A percentile compares a stretch with the other conserved stretches of the same genome.
These are phyloP conservation scores for Lamellibrachia satsuma DNA, from an alignment of 2,888 invertebrate species.

Conservation along the genomic window DNA sequence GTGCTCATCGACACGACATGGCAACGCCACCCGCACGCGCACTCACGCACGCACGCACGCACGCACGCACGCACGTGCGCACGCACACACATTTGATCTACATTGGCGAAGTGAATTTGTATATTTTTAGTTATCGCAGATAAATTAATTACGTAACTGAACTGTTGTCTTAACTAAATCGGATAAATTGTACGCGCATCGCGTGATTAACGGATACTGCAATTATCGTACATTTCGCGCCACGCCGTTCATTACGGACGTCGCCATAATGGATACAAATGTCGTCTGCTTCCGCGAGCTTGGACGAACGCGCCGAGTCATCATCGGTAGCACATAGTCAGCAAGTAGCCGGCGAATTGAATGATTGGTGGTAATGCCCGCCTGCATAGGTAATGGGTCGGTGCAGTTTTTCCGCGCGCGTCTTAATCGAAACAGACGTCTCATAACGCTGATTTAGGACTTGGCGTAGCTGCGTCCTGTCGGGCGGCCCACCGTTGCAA, in stretches of 20 bases:
- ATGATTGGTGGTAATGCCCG: neutral
- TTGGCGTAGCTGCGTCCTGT: neutral
- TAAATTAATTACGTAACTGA: neutral
- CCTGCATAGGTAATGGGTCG: neutral
- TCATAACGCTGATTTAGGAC: slow-evolving; percentile 4
- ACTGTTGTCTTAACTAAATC: neutral
- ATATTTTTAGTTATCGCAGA: neutral
- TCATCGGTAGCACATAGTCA: neutral
- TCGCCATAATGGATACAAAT: neutral
- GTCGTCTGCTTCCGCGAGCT: slow-evolving; percentile 17
- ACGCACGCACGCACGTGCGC: too few relatives aligned
- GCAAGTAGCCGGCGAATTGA: neutral
- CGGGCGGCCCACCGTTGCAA: neutral
- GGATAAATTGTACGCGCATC: neutral
- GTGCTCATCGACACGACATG: too few relatives aligned
- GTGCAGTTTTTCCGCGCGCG: neutral
- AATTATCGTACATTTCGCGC: slow-evolving; percentile 3
- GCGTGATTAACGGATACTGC: neutral
- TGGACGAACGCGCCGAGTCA: neutral
- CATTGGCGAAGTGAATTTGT: too few relatives aligned
- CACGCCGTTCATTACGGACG: neutral
- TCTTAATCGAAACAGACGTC: slow-evolving; percentile 3
- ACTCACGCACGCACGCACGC: too few relatives aligned
- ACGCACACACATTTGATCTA: too few relatives aligned
- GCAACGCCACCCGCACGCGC: too few relatives aligned